Base-by-base conservation (phyloP, 2,113 vertebrate species). In the Gambusia affinis region DNA sequence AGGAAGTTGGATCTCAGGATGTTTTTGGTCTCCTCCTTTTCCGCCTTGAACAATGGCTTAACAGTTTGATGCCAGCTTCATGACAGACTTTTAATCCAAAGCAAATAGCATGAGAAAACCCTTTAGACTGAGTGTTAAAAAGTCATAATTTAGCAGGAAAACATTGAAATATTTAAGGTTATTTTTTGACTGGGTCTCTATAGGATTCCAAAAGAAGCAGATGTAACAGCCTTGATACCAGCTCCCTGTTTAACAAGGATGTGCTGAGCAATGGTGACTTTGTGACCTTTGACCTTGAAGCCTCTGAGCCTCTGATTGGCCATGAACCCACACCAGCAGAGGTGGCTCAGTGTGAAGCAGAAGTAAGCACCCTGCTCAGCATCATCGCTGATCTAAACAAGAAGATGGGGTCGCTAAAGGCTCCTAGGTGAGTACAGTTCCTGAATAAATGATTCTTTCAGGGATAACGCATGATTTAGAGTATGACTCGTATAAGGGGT, bases 1-100 rank as follows among this genome's bases (percentile, higher is more conserved):
- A 94, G 95, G 95, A 95, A 94, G 91, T 87, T 83, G 70, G 70
- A 85, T 78, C 84, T 73, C 95, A 94, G 95, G 95, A 95, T 94
- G 93, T 95, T 91, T 73, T 89, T 85, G 81, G 88, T 89, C 94
- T 92, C 94, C 93, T 88, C 83, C 87, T 88, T 88, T 94, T 93
- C 94, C 93, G 60, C 80, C 83, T 79, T 87, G 86, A 94, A 95
- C 94, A 95, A 94, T 93, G 84, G 79, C 44, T 79, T 70, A 89
- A 83, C 82, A 82, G 62, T 44, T 33, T 61, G 83, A 82, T 72
- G 67, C 75, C 64, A 70, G 51, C 61, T 60, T 76, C 63, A 4
- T 39, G 39, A 37, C 37, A 70, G 12, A 70, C 54, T 73, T 37
- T 61, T 61, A 19, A 72, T 60, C 7, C 57, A 33, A 57, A 27